Evolutionary conservation across 1,140 invertebrate species (phyloP).

Genomic region (Cherax quadricarinatus): DNA sequence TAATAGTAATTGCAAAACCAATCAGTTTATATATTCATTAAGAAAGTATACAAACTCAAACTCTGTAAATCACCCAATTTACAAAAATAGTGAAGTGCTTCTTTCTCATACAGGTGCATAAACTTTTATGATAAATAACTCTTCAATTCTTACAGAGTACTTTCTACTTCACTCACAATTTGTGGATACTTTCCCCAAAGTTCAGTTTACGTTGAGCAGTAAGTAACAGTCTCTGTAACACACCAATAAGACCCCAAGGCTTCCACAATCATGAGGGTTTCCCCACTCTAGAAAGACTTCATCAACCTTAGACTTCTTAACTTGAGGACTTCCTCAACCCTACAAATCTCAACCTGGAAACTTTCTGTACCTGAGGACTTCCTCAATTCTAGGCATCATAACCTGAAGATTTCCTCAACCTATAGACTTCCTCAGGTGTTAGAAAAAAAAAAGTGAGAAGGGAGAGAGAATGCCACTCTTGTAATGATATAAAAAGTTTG

Average conservation of each 20-base stretch:
- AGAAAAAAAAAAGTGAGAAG: conserved; percentile 13
- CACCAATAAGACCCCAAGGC: neutral
- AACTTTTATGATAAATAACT: conserved; percentile 23
- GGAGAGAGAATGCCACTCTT: conserved; percentile 30
- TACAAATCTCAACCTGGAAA: too few relatives aligned
- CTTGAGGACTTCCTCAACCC: neutral
- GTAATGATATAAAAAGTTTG: conserved; percentile 59
- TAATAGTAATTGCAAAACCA: conserved; percentile 43
- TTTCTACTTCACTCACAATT: neutral
- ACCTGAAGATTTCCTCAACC: neutral
- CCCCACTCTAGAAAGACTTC: neutral
- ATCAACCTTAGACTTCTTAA: neutral
- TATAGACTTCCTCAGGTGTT: neutral
- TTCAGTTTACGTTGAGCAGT: conserved; percentile 60
- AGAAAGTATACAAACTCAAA: conserved; percentile 57
- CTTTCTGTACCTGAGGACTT: too few relatives aligned
- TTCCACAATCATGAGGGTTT: neutral
- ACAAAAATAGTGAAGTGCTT: conserved; percentile 4
- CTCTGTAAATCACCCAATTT: conserved; percentile 27
- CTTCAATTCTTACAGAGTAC: conserved; percentile 4
- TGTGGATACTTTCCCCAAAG: neutral
- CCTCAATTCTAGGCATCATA: too few relatives aligned
- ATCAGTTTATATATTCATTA: conserved; percentile 35
- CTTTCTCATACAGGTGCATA: neutral
- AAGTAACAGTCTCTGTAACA: conserved; percentile 35